Base-by-base conservation (phyloP, 2,797 vertebrate genomes). In the Bradypodion pumilum region DNA sequence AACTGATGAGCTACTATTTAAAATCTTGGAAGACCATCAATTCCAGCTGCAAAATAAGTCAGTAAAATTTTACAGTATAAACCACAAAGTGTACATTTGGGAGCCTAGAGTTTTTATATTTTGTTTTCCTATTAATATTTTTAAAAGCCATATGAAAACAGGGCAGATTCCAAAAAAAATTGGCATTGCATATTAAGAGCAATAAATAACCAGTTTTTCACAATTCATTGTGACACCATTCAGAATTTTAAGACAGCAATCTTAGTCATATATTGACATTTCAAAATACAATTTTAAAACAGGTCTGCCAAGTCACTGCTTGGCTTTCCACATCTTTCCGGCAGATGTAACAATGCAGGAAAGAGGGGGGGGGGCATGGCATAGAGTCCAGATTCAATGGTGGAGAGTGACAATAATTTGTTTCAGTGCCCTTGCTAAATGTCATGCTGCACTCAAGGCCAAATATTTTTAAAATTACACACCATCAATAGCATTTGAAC, bases 1-100 rank as follows among this genome's bases (percentile, higher is more conserved):
- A 66, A 40, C 44, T 78, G 27, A 81, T 10, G 46, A 70, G 78
- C 29, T 84, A 62, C 32, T 42, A 70, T 75, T 88, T 77, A 90
- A 80, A 3, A 82, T 4, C 1, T 74, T 60, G 83, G 81, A 74
- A 2, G 4, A 16, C 73, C 84, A 78, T 84, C 81, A 83, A 78
- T 87, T 76, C 79, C 86, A 81, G 10, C 7, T 89, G 44, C 40
- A 85, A 35, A 89, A 76, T 70, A 74, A 35, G 13, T 86, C 80
- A 70, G 2, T 86, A 89, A 83, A 86, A 86, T 78, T 87, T 90
- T 87, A n/a, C 12, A 89, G 78, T 8, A 83, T 76, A 49, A 56
- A 87, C 65, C 32, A 60, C 7, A 82, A 0, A 35, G 32, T 52
- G 25, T 27, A 49, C 29, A 8, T 37, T 66, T 82, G 32, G 73